Percentiles rank a stretch among this genome's conserved stretches.
phyloP scores from a whole-genome alignment of 2,797 vertebrate species.

The Monodelphis domestica region DNA sequence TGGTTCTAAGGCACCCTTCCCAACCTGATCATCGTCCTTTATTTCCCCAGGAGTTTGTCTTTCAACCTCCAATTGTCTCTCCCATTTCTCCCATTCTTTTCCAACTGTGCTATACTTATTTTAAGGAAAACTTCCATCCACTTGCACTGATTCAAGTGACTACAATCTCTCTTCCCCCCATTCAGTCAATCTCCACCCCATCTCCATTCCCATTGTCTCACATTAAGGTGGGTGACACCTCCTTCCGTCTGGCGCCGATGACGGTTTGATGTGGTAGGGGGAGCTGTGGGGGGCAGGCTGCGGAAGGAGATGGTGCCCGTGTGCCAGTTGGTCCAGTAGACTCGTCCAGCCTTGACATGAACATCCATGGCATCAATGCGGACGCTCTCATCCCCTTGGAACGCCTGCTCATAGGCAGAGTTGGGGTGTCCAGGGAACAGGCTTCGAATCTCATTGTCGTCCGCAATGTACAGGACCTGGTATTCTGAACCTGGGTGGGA shows the following conservation, averaged over 20 bases:
- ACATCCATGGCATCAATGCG: slow-evolving; percentile 98
- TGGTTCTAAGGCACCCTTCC: neutral
- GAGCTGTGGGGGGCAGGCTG: slow-evolving; percentile 88
- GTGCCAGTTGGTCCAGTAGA: slow-evolving; percentile 99
- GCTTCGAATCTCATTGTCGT: slow-evolving; percentile 97
- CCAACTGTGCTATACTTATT: slow-evolving; percentile 1
- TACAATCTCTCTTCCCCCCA: accelerated
- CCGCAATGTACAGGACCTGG: slow-evolving; percentile 95
- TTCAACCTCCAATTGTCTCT: neutral
- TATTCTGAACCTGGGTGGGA: slow-evolving; percentile 85
- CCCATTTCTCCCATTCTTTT: neutral
- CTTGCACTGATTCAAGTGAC: neutral
- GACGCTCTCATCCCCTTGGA: slow-evolving; percentile 94
- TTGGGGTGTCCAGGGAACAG: slow-evolving; percentile 93
- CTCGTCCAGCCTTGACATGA: slow-evolving; percentile 93
- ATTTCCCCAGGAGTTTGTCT: neutral
- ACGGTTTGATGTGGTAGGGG: slow-evolving; percentile 91
- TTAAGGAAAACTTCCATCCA: neutral
- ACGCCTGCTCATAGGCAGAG: slow-evolving; percentile 94
- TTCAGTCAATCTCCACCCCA: neutral
- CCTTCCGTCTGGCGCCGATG: slow-evolving; percentile 92
- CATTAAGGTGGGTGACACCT: slow-evolving; percentile 92
- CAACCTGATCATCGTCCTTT: neutral
- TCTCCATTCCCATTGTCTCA: slow-evolving; percentile 72
- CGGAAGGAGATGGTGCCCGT: slow-evolving; percentile 94